phyloP scores from a whole-genome alignment of 2,888 invertebrate species.

The Shargacucullia verbasci region DNA sequence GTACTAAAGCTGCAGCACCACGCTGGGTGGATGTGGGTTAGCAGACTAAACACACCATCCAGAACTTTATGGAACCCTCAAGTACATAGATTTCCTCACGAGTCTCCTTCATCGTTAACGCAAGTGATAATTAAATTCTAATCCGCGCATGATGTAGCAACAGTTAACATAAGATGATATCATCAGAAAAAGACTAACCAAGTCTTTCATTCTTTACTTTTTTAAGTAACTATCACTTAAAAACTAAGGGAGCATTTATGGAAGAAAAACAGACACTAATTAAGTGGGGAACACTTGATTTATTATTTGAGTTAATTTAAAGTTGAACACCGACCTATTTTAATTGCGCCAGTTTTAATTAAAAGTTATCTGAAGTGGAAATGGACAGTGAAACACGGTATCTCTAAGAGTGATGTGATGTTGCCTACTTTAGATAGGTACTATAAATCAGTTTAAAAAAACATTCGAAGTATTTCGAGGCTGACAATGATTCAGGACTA shows the following conservation, averaged over 20 bases:
- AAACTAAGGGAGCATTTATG: not conserved
- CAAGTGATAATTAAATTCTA: no score
- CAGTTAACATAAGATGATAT: no score
- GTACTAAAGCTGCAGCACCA: no score
- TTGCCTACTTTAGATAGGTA: not conserved
- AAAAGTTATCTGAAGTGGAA: constrained; percentile 10
- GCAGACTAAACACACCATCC: no score
- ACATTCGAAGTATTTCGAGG: not conserved
- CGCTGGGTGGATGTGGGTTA: no score
- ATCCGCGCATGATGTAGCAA: no score
- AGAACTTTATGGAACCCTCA: no score
- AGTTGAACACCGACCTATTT: constrained; percentile 18
- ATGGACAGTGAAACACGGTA: constrained; percentile 7
- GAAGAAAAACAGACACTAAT: constrained; percentile 14
- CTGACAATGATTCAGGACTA: not conserved
- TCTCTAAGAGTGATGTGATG: constrained; percentile 5
- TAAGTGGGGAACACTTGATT: constrained; percentile 19
- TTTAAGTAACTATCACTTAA: no score
- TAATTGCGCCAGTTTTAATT: constrained; percentile 38
- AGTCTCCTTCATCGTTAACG: no score
- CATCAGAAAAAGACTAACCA: no score
- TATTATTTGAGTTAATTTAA: constrained; percentile 32
- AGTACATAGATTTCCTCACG: no score
- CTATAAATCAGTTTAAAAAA: not conserved
- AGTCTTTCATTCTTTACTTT: no score